Percentiles rank a stretch among this genome's conserved stretches.
These are phyloP conservation scores for Crotalus tigris DNA, from an alignment of 2,113 vertebrate species.

Conservation along the genomic window DNA sequence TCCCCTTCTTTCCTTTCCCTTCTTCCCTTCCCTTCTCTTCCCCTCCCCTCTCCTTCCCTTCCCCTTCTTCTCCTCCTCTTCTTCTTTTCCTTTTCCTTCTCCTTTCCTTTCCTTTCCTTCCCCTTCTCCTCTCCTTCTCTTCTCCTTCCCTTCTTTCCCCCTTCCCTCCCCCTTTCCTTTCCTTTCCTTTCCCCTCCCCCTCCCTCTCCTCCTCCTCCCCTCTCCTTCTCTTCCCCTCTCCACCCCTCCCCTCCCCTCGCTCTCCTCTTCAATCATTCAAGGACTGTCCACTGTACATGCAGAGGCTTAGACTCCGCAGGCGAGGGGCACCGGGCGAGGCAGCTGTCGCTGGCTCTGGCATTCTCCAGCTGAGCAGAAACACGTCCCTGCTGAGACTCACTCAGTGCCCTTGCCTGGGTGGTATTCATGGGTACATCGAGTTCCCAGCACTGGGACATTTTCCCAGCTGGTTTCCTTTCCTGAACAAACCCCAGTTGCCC, in stretches of 20 bases:
- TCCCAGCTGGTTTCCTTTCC: slow-evolving; percentile 31
- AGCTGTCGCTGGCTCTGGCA: slow-evolving; percentile 50
- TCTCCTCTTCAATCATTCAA: slow-evolving; percentile 46
- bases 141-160: neutral
- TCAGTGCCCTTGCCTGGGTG: slow-evolving; percentile 21
- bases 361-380: slow-evolving; percentile 41
- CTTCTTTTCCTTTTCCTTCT: slow-evolving; percentile 26
- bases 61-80: neutral
- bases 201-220: too few species aligned
- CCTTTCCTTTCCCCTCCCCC: too few species aligned
- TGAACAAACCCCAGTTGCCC: slow-evolving; percentile 17
- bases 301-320: slow-evolving; percentile 48
- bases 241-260: neutral
- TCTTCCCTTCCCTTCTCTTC: too few species aligned
- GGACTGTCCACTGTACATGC: slow-evolving; percentile 55
- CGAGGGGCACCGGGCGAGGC: slow-evolving; percentile 45
- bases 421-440: slow-evolving; percentile 15
- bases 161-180: too few species aligned
- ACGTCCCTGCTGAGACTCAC: slow-evolving; percentile 33
- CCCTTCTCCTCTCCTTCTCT: slow-evolving; percentile 28
- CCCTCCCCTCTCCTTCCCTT: too few species aligned
- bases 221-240: neutral
- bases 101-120: slow-evolving; percentile 29
- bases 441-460: neutral
- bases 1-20: too few species aligned